Conservation (phyloP, 1,140 invertebrate genomes). For the Thrips palmi region DNA sequence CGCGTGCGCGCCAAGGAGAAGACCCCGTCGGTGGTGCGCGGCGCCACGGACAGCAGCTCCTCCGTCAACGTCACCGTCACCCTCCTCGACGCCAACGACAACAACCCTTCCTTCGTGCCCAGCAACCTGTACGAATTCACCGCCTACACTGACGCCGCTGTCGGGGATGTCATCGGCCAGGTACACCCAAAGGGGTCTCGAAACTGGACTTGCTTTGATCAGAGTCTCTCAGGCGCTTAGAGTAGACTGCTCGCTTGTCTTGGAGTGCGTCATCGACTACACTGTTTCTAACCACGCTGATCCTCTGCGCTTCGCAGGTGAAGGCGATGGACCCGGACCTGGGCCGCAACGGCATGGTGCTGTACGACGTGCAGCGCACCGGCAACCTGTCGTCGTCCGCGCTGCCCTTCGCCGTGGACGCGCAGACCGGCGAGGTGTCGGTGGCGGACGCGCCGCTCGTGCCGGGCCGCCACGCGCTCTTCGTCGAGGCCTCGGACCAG, state of each 20-base stretch:
- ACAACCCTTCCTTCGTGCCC: constrained; percentile 66
- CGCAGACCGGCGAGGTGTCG: constrained; percentile 46
- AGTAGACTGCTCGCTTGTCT: background rate
- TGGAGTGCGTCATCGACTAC: too few relatives aligned
- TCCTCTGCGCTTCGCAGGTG: too few relatives aligned
- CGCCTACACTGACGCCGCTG: constrained; percentile 41
- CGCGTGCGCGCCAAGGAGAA: constrained; percentile 59
- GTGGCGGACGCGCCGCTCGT: constrained; percentile 43
- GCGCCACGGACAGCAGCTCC: constrained; percentile 30
- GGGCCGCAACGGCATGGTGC: constrained; percentile 56
- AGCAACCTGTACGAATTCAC: constrained; percentile 63
- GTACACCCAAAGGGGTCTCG: constrained; percentile 18
- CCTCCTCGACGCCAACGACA: constrained; percentile 69
- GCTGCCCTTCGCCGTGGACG: constrained; percentile 45
- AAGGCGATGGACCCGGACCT: constrained; percentile 64
- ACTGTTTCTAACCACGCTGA: too few relatives aligned
- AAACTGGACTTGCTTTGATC: background rate
- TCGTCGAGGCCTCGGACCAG: constrained; percentile 65
- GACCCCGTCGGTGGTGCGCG: constrained; percentile 33
- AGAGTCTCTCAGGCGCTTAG: background rate
- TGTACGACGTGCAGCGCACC: constrained; percentile 54
- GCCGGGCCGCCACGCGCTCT: constrained; percentile 51
- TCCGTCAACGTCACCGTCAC: constrained; percentile 61
- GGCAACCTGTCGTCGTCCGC: constrained; percentile 36
- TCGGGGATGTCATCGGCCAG: constrained; percentile 48